These are phyloP conservation scores for Cirrhinus molitorella DNA, from an alignment of 2,797 vertebrate species.

Conservation along the genomic window DNA sequence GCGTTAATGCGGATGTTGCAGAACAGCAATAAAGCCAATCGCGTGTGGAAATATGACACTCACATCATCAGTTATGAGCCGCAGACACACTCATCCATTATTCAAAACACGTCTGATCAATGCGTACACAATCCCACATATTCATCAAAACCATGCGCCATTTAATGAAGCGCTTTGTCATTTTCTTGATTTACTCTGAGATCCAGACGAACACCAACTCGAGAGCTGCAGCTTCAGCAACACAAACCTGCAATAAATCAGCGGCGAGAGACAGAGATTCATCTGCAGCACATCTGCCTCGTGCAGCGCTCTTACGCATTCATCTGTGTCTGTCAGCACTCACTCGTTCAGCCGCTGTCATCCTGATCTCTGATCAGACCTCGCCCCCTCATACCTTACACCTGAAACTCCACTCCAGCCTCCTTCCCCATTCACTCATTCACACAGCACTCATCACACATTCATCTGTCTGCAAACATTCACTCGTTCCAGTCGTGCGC, in stretches of 20 bases:
- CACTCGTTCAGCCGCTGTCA: too few relatives aligned
- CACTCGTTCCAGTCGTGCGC: too few relatives aligned
- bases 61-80: neutral
- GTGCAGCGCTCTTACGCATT: neutral
- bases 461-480: too few relatives aligned
- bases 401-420: too few relatives aligned
- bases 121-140: neutral
- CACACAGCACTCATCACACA: neutral
- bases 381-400: too few relatives aligned
- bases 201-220: neutral
- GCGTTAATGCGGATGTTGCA: neutral
- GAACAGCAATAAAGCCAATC: neutral
- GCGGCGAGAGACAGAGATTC: neutral
- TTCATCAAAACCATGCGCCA: neutral
- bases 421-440: too few relatives aligned
- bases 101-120: neutral
- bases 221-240: conserved; percentile 16
- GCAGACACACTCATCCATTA: conserved; percentile 1
- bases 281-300: neutral
- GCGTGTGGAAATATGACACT: neutral
- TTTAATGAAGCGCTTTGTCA: conserved; percentile 4
- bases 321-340: too few relatives aligned
- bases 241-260: conserved; percentile 1
- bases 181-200: conserved; percentile 8
- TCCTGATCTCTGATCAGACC: too few relatives aligned